phyloP scores from a whole-genome alignment of 2,113 vertebrate genomes.

The Progne subis region DNA sequence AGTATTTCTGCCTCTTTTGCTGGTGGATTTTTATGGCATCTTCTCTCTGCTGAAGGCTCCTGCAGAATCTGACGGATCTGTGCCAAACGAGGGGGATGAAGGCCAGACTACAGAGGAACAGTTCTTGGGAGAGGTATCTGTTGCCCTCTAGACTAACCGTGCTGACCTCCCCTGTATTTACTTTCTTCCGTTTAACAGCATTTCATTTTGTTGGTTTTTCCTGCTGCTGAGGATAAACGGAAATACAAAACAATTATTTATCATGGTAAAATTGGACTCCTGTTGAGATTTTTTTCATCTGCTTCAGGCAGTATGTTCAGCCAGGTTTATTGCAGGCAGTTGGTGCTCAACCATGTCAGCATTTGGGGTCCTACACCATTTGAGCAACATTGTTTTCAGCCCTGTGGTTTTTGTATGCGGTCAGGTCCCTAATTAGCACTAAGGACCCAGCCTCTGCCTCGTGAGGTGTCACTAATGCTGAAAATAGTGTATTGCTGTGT shows the following conservation, averaged over 20 bases:
- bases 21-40: conserved; percentile 4
- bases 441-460: not conserved
- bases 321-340: not conserved
- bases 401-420: not conserved
- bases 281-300: not conserved
- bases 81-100: conserved; percentile 62
- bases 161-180: not conserved
- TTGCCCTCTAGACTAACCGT: not conserved
- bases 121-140: conserved; percentile 81
- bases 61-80: conserved; percentile 69
- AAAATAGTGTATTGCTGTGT: not conserved
- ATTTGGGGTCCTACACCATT: not conserved
- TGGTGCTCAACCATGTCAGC: not conserved
- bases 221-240: not conserved
- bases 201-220: not conserved
- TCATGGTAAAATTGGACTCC: not conserved
- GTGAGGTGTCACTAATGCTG: not conserved
- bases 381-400: not conserved
- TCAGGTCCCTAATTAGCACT: not conserved
- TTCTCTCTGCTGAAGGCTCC: conserved; percentile 73
- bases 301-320: not conserved
- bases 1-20: not conserved
- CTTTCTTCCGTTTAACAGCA: not conserved
- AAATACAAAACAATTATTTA: not conserved
- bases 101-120: conserved; percentile 73